Base-by-base conservation (phyloP, 2,797 vertebrate species). In the Sebastes nivosus region DNA sequence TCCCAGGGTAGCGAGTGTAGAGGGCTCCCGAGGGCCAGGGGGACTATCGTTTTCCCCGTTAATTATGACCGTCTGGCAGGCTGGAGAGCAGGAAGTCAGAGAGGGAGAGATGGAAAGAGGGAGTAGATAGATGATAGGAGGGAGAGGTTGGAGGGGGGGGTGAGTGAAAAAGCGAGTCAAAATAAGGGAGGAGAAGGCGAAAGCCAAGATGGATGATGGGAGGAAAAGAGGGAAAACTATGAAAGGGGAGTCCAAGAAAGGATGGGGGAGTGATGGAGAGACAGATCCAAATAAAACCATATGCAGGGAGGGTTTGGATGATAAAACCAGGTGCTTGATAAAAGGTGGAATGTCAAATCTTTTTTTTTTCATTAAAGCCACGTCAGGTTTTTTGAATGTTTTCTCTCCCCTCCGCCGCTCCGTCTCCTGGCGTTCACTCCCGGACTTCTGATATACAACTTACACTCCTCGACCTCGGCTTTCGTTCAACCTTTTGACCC, bases 41-140 rank as follows among this genome's bases (percentile, higher is more conserved):
- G 94, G 94, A 95, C 95, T 95, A 96, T 96, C 95, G 89, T 95
- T 96, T 96, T 96, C 93, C 93, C 92, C 67, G 88, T 96, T 96
- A 96, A 96, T 96, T 96, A 96, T 94, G 95, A 95, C 91, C 91
- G 95, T 96, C 96, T 96, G 96, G 95, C 92, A 92, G 93, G 86
- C 90, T 88, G 83, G 93, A 96, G 92, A 94, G 93, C 95, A 96
- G 95, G 95, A 96, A 96, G 94, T 94, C 81, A 82, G 89, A 87
- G 87, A 92, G 89, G 82, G 92, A 87, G 88, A 76, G 79, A 77
- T 92, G 88, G 91, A 88, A 88, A 89, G 88, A 86, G 87, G 84
- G 90, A 91, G 83, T 83, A 89, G 89, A 89, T 91, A 92, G 89
- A 91, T 90, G 92, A 93, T 92, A 87, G 89, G 80, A 86, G 83